Base-by-base conservation (phyloP, 2,113 vertebrate species). In the Camelus dromedarius region DNA sequence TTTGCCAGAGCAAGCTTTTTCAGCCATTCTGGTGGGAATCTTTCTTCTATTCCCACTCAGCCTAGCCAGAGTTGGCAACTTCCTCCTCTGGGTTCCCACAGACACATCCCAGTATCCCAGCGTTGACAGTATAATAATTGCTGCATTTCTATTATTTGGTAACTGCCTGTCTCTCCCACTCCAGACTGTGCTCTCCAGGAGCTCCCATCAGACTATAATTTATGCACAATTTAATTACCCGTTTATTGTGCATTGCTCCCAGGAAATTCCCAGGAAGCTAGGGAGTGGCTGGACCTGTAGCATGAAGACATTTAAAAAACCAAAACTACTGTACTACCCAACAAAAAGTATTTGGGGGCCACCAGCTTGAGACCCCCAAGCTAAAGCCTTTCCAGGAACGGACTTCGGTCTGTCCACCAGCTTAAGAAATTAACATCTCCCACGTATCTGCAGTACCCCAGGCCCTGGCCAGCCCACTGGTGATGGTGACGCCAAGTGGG, bases 231-330 rank as follows among this genome's bases (percentile, higher is more conserved):
- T 73, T 85, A 91, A 93, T 62, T 80, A 82, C 48, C 69, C 14
- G 6, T 87, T n/a, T 50, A 52, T 6, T 3, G 7, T 35, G 46
- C 67, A 16, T 12, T 32, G 73, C 46, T 52, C 64, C 72, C 42
- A 54, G 48, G 35, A 90, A 54, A n/a, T 81, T 76, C 60, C 52
- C 72, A 76, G 22, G 60, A 81, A 93, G 35, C n/a, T 76, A 75
- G 30, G 54, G 15, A 93, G 46, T 70, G 32, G 30, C 19, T 50
- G 42, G 20, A 83, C n/a, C 18, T 52, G 48, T 2, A 35, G 12
- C 2, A 2, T n/a, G 18, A 95, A 96, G 46, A 46, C 28, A 46
- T 38, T 11, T 30, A 26, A 70, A 62, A 58, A 46, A 14, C 42
- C 62, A 11, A 24, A 52, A 48, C 16, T 48, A 22, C 24, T 30